Conservation (phyloP, 1,140 invertebrate species). For the Atta cephalotes region DNA sequence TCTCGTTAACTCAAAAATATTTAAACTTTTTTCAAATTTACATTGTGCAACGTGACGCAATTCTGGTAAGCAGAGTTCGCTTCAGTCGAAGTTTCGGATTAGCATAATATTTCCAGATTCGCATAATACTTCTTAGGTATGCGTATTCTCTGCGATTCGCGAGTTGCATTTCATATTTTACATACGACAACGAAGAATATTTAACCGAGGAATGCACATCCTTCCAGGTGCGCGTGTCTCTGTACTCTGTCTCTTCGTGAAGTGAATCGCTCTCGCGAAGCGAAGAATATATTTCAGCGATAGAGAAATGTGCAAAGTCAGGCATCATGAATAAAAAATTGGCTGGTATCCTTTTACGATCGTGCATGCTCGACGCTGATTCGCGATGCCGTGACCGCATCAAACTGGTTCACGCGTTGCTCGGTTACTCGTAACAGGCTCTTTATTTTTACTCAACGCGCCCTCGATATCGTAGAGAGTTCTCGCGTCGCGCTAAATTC, state of each 20-base stretch:
- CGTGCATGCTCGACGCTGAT: constrained; percentile 30
- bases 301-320: constrained; percentile 26
- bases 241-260: not conserved
- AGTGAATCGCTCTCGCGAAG: constrained; percentile 7
- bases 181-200: not conserved
- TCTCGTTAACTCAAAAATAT: constrained; percentile 1
- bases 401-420: constrained; percentile 38
- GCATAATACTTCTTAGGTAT: not conserved
- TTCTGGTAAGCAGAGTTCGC: not conserved
- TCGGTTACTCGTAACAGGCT: constrained; percentile 40
- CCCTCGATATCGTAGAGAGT: constrained; percentile 29
- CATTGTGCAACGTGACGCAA: not conserved
- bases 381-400: constrained; percentile 22
- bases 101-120: constrained; percentile 42
- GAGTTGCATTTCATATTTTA: constrained; percentile 32
- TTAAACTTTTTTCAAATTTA: constrained; percentile 24
- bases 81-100: constrained; percentile 13
- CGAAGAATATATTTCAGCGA: constrained; percentile 34
- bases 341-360: constrained; percentile 33
- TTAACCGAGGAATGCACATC: constrained; percentile 1
- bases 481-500: constrained; percentile 32
- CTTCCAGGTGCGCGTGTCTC: not conserved
- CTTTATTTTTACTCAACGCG: constrained; percentile 55
- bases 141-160: constrained; percentile 9
- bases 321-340: constrained; percentile 52